phyloP scores from a whole-genome alignment of 2,888 invertebrate species.

The Lithosia quadra region DNA sequence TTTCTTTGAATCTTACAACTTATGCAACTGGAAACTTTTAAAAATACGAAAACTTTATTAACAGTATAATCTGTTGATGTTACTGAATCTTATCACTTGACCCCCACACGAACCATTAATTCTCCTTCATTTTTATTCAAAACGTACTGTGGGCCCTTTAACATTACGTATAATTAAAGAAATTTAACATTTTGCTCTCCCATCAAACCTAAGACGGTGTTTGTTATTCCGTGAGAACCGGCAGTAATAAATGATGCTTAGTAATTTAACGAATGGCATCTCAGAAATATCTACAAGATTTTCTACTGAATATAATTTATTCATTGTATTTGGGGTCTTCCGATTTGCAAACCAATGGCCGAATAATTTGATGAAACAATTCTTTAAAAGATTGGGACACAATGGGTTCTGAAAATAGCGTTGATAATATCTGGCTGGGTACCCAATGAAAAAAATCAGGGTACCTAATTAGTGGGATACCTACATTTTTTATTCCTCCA shows the following conservation, averaged over 20 bases:
- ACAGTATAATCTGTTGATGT: neutral
- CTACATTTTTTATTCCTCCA: too few relatives aligned
- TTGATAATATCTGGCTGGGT: too few relatives aligned
- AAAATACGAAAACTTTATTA: neutral
- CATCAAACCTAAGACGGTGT: slow-evolving; percentile 28
- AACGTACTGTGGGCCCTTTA: slow-evolving; percentile 52
- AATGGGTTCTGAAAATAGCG: slow-evolving; percentile 25
- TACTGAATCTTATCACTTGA: slow-evolving; percentile 29
- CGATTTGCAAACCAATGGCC: slow-evolving; percentile 58
- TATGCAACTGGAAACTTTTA: too few relatives aligned
- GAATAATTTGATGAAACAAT: slow-evolving; percentile 71
- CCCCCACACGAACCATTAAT: slow-evolving; percentile 50
- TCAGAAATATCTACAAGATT: slow-evolving; percentile 37
- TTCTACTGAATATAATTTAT: slow-evolving; percentile 51
- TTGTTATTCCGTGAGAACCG: slow-evolving; percentile 38
- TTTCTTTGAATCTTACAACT: too few relatives aligned
- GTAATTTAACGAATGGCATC: slow-evolving; percentile 45
- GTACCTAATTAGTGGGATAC: too few relatives aligned
- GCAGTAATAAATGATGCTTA: slow-evolving; percentile 39
- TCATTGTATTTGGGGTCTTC: slow-evolving; percentile 54
- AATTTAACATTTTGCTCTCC: slow-evolving; percentile 40
- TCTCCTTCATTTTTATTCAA: slow-evolving; percentile 57
- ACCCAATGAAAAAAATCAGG: too few relatives aligned
- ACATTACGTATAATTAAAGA: slow-evolving; percentile 61
- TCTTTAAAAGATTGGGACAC: slow-evolving; percentile 44